Conservation (phyloP, 2,113 vertebrate species). For the Prietella phreatophila region DNA sequence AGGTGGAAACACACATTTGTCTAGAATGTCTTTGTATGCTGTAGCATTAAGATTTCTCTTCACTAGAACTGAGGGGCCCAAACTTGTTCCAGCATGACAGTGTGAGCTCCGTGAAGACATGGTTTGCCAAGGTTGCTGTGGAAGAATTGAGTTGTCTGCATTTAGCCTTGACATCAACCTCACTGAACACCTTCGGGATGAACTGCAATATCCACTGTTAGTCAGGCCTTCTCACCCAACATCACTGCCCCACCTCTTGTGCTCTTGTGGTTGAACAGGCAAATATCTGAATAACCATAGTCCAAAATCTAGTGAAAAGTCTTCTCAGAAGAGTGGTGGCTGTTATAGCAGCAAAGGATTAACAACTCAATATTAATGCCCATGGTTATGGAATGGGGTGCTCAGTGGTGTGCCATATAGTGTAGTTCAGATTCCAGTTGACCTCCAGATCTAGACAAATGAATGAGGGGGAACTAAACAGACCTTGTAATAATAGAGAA, state of each 20-base stretch:
- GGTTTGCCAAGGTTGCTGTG: not conserved
- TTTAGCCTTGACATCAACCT: not conserved
- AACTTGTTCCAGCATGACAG: not conserved
- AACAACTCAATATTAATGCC: not conserved
- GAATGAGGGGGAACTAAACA: not conserved
- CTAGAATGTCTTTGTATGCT: too few relatives aligned
- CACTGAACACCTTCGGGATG: not conserved
- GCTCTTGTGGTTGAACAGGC: not conserved
- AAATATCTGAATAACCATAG: not conserved
- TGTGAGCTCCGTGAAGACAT: too few relatives aligned
- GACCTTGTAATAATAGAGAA: not conserved
- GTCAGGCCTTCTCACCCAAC: not conserved
- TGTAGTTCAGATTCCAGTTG: not conserved
- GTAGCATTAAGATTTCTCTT: too few relatives aligned
- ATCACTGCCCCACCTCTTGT: not conserved
- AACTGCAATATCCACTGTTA: not conserved
- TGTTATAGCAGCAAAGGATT: not conserved
- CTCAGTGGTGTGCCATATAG: not conserved
- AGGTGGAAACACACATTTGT: too few relatives aligned
- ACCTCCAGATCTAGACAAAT: not conserved
- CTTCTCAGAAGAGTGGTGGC: not conserved
- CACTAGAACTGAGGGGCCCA: too few relatives aligned
- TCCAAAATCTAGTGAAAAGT: not conserved
- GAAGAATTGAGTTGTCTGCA: not conserved
- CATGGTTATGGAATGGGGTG: not conserved